Evolutionary conservation across 2,797 vertebrate genomes (phyloP), one percentile per base, ranked within the genome.

Genomic region (Uromys caudimaculatus): DNA sequence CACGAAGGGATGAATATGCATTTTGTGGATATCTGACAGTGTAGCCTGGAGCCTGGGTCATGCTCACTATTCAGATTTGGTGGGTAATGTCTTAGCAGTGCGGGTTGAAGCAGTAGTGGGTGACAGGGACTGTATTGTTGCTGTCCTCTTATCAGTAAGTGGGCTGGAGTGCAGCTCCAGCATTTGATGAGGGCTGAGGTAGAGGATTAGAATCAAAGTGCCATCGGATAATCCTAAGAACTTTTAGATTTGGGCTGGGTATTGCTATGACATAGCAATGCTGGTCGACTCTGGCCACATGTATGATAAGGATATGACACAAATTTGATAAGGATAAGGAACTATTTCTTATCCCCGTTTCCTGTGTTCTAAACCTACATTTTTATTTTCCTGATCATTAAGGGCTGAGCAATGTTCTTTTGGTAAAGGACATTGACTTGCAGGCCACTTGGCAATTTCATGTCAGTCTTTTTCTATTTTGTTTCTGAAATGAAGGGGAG

Each of bases 41-140:
- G 93, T 1, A 95, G 83, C 29, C 79, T 93, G 96, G 89, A 95
- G 75, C 69, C 96, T 32, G 14, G 12, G 76, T 97, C 52, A 6
- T 47, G 17, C 85, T 97, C 78, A 71, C 71, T 47, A 93, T 94
- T 97, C 76, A 96, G 92, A 90, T 95, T 81, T 90, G 52, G 77
- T 54, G 91, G 90, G 89, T 79, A 95, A 96, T 89, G 89, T 92
- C 97, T 89, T 96, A 83, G 75, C 52, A 88, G 60, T 24, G n/a
- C 50, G 76, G 90, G 90, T 97, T 97, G 97, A 87, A 95, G 92
- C 56, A 94, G 92, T 86, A 94, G 71, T 84, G 96, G 82, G 95
- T 82, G 94, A 81, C 85, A 60, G 91, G 93, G 92, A 77, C 95
- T 83, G 84, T 94, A 58, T 84, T 95, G 64, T 95, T 98, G 95